Evolutionary conservation across 2,888 invertebrate species (phyloP), one percentile per base, ranked within the genome.

Genomic region (Amaurobius ferox): DNA sequence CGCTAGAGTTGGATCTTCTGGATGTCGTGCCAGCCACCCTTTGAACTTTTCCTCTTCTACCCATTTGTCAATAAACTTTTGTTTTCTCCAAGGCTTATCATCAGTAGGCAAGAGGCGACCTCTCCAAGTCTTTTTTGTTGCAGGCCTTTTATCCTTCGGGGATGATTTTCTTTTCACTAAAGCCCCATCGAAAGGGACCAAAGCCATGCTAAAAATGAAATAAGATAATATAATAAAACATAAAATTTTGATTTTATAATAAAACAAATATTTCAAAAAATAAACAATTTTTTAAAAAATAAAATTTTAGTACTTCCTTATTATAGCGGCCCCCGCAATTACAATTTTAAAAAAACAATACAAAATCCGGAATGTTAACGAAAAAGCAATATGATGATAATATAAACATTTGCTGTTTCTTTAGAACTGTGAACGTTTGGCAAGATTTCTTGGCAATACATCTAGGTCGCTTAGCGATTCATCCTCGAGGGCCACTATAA

Each of bases 31-130:
- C 0, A 86, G 29, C 86, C 86, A 86, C 2, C 86, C 86, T 44
- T 73, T 86, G 35, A 86, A 86, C 71, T 79, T 86, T 44, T 74
- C 86, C 26, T 86, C 86, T 3, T 77, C 68, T 16, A 74, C 39
- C 86, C 86, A 86, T 19, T 86, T 86, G 23, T 86, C 79, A 35
- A 77, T 86, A 48, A 86, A 86, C 28, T 79, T 86, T 30, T 86
- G 86, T 62, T 86, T 86, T 13, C 86, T 61, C 86, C 86, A 86
- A 5, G 79, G 79, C 28, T 86, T 86, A 40, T 78, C 78, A 55
- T 85, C 85, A 26, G 78, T 78, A 2, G 77, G 85, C 2, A 78
- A 30, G 0, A 85, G 73, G 0, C 78, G 72, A 7, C 85, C 85
- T 26, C 85, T 32, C 85, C 85, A 85, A 1, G 85, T 79, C 44